Evolutionary conservation across 1,140 invertebrate species (phyloP), one percentile per base, ranked within the genome.

Genomic region (Ptiloglossa arizonensis): DNA sequence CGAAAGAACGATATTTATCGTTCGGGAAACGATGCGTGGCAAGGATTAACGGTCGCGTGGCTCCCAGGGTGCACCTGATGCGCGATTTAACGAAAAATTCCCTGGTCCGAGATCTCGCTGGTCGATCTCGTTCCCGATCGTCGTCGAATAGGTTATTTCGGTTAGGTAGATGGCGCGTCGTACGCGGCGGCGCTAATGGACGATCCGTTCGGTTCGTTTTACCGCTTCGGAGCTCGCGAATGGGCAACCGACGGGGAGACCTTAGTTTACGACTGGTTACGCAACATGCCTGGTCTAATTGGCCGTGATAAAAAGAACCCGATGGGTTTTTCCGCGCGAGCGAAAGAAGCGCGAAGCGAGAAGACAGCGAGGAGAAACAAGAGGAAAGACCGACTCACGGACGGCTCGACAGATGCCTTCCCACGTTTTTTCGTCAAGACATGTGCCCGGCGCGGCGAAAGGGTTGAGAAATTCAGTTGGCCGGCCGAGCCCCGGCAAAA

Each of bases 391-490:
- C 41, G 67, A 77, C 62, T 79, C 64, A 80, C 52, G 74, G 67
- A 83, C 79, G 76, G 75, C 57, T 82, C 87, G 87, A 87, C 89
- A 91, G 88, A 90, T 91, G 89, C 88, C 88, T 89, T 89, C 85
- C 85, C 87, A 89, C 87, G 86, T 91, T 91, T 91, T 90, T 90
- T 91, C 75, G 81, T 81, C 83, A 81, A 89, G 89, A 90, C 90
- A 91, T 91, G 87, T 91, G 90, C 89, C 87, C 78, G 85, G 82
- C 87, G 87, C 85, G 79, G 87, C 80, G 78, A 90, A 91, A 92
- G 89, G 89, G 89, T 91, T 91, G 88, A 85, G 82, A 85, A 87
- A 86, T 89, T 88, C 88, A 82, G 82, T 86, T 87, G 85, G 80
- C 60, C 63, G 63, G 76, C 32, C 24, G 73, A 62, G 63, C 52